A percentile compares a stretch with the other conserved stretches of the same genome.
These are phyloP conservation scores for Syngnathoides biaculeatus DNA, from an alignment of 2,113 vertebrate species.

Conservation along the genomic window DNA sequence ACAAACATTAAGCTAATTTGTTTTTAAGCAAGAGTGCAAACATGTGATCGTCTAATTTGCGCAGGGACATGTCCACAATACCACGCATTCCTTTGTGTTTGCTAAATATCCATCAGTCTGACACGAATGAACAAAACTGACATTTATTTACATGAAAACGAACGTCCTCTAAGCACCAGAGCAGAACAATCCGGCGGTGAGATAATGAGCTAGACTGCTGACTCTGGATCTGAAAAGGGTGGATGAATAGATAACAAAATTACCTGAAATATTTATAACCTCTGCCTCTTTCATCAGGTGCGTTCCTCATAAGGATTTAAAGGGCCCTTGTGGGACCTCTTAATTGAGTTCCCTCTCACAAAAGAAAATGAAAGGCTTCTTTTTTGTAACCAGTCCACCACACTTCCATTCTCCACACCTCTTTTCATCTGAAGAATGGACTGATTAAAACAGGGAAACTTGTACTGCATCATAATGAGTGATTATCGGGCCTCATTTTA, in stretches of 20 bases:
- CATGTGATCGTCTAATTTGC: too few relatives aligned
- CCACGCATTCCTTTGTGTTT: background rate
- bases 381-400: constrained; percentile 28
- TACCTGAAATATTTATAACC: constrained; percentile 77
- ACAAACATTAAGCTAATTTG: background rate
- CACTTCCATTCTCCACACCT: constrained; percentile 16
- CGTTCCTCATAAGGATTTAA: constrained; percentile 67
- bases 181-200: constrained; percentile 53
- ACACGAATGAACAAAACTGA: background rate
- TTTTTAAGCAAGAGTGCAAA: background rate
- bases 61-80: background rate
- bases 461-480: constrained; percentile 1
- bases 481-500: background rate
- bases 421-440: constrained; percentile 59
- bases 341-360: constrained; percentile 73
- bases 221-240: constrained; percentile 46
- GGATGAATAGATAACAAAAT: constrained; percentile 70
- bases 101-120: constrained; percentile 8
- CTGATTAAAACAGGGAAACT: constrained; percentile 61
- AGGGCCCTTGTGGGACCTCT: constrained; percentile 62
- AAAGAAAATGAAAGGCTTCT: constrained; percentile 68
- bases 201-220: constrained; percentile 60
- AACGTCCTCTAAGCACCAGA: background rate
- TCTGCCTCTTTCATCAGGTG: constrained; percentile 66
- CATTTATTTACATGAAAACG: constrained; percentile 8